These are phyloP conservation scores for Turnix velox DNA, from an alignment of 2,113 vertebrate genomes.

Conservation along the genomic window DNA sequence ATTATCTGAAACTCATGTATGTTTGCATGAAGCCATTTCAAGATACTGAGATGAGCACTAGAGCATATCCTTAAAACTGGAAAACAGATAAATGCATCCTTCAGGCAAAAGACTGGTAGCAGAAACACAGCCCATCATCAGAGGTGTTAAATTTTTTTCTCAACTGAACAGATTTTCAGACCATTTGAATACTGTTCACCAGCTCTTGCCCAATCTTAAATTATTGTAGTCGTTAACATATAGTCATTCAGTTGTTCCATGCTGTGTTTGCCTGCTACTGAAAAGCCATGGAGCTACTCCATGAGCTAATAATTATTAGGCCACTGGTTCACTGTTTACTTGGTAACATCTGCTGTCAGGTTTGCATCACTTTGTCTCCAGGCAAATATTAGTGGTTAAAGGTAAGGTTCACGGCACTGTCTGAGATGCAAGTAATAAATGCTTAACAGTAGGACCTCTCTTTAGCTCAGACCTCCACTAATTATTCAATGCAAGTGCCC, in stretches of 20 bases:
- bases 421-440: background rate
- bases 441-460: background rate
- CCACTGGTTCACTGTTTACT: background rate
- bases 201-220: background rate
- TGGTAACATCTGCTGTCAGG: background rate
- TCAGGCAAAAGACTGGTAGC: background rate
- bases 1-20: background rate
- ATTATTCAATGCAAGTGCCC: background rate
- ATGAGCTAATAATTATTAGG: background rate
- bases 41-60: background rate
- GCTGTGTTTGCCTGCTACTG: background rate
- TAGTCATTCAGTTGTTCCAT: background rate
- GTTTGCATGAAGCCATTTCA: background rate
- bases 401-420: background rate
- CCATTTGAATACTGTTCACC: background rate
- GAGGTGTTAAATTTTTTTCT: background rate
- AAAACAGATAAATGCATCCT: slow-evolving; percentile 20
- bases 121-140: background rate
- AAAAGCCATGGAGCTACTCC: background rate
- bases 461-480: background rate
- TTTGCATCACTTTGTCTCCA: background rate
- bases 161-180: slow-evolving; percentile 1
- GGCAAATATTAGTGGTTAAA: background rate
- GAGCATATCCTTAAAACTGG: background rate
- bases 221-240: background rate